Conservation (phyloP, 1,140 invertebrate species). For the Panulirus ornatus region DNA sequence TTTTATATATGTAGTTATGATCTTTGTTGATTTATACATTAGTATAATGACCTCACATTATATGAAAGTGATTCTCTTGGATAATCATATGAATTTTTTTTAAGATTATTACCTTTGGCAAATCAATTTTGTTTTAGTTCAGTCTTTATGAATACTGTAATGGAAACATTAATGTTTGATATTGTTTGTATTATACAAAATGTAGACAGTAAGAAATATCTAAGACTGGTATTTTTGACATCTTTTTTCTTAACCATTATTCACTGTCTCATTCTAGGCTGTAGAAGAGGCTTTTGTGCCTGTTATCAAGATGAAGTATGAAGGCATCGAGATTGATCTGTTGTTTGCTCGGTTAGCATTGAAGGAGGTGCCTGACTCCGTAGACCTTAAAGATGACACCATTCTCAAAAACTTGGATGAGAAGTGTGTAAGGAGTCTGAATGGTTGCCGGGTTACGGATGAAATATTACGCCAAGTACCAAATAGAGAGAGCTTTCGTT, state of each 20-base stretch:
- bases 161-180: too few relatives aligned
- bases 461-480: conserved; percentile 97
- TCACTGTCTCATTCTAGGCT: conserved; percentile 80
- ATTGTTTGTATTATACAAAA: not conserved
- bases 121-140: too few relatives aligned
- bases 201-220: not conserved
- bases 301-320: conserved; percentile 99
- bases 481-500: conserved; percentile 94
- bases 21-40: too few relatives aligned
- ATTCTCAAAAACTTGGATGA: conserved; percentile 97
- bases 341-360: conserved; percentile 95
- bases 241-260: conserved; percentile 15
- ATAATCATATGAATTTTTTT: too few relatives aligned
- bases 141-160: too few relatives aligned
- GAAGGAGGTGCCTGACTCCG: conserved; percentile 91
- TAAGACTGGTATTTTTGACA: conserved; percentile 49
- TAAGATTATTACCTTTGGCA: too few relatives aligned
- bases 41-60: too few relatives aligned
- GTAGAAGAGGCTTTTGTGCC: conserved; percentile 99
- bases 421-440: conserved; percentile 97
- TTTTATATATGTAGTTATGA: too few relatives aligned
- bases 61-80: too few relatives aligned
- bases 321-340: conserved; percentile 99
- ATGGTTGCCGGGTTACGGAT: conserved; percentile 98
- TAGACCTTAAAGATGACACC: conserved; percentile 94